phyloP scores from a whole-genome alignment of 1,140 invertebrate genomes.

The Bombyx mandarina region DNA sequence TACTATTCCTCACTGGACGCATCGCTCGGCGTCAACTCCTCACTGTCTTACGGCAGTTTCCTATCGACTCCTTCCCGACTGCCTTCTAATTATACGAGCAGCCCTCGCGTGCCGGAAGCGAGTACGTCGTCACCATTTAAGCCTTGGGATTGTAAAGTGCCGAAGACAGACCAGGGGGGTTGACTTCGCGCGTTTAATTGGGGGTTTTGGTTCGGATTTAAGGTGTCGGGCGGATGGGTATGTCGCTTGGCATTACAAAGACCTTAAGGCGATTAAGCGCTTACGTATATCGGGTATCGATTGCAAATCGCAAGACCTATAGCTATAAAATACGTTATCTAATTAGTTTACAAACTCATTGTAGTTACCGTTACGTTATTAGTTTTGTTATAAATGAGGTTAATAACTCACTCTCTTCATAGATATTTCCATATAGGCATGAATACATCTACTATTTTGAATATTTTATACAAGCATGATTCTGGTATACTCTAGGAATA shows the following conservation, averaged over 20 bases:
- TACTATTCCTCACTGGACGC: slow-evolving; percentile 65
- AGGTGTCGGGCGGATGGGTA: slow-evolving; percentile 37
- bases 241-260: slow-evolving; percentile 27
- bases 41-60: slow-evolving; percentile 64
- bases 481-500: too few relatives aligned
- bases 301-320: too few relatives aligned
- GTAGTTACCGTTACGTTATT: not conserved
- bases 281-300: slow-evolving; percentile 14
- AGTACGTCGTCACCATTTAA: slow-evolving; percentile 45
- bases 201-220: slow-evolving; percentile 24
- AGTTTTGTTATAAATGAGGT: slow-evolving; percentile 22
- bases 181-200: slow-evolving; percentile 28
- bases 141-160: slow-evolving; percentile 38
- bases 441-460: too few relatives aligned
- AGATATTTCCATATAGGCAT: not conserved
- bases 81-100: slow-evolving; percentile 60
- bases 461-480: too few relatives aligned
- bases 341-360: too few relatives aligned
- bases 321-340: too few relatives aligned
- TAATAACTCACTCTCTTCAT: slow-evolving; percentile 60
- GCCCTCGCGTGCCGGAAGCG: slow-evolving; percentile 50
- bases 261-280: not conserved
- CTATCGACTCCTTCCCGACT: slow-evolving; percentile 47
- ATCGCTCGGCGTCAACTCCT: slow-evolving; percentile 63
- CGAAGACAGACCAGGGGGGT: slow-evolving; percentile 47